phyloP scores from a whole-genome alignment of 2,888 invertebrate genomes.

The Ischnus inquisitorius region DNA sequence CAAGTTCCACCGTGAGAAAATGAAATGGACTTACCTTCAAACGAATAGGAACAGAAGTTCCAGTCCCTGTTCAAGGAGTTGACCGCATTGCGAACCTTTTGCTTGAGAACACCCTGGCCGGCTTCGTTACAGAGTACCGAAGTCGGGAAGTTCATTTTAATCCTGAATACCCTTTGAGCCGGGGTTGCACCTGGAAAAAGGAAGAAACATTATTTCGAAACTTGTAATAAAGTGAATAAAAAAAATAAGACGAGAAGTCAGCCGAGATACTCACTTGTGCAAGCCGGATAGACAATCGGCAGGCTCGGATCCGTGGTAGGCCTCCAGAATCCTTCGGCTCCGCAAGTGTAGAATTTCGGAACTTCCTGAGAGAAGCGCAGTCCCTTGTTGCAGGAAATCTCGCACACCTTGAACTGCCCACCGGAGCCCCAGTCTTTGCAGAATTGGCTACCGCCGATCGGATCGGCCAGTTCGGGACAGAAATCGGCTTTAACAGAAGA shows the following conservation, averaged over 20 bases:
- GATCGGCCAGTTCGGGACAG: conserved; percentile 95
- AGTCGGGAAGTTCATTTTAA: conserved; percentile 97
- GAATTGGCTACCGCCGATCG: conserved; percentile 95
- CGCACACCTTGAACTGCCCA: conserved; percentile 97
- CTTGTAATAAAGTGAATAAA: not conserved
- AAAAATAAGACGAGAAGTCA: not conserved
- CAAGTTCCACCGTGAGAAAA: not conserved
- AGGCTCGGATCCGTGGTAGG: conserved; percentile 93
- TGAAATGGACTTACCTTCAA: conserved; percentile 88
- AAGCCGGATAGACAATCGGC: conserved; percentile 95
- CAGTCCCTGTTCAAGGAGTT: conserved; percentile 97
- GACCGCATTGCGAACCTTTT: conserved; percentile 95
- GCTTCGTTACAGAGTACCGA: conserved; percentile 98
- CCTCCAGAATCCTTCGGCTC: conserved; percentile 99
- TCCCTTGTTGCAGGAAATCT: conserved; percentile 95
- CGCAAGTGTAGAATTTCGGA: conserved; percentile 99
- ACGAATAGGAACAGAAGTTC: conserved; percentile 97
- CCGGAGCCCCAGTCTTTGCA: conserved; percentile 99
- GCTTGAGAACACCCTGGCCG: conserved; percentile 95
- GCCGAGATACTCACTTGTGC: conserved; percentile 90
- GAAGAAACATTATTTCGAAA: not conserved
- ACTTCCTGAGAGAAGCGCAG: conserved; percentile 96
- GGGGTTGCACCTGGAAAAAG: conserved; percentile 90
- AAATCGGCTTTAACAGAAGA: conserved; percentile 91
- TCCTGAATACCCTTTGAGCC: conserved; percentile 97